Base-by-base conservation (phyloP, 2,797 vertebrate species). In the Lepus oiostolus region DNA sequence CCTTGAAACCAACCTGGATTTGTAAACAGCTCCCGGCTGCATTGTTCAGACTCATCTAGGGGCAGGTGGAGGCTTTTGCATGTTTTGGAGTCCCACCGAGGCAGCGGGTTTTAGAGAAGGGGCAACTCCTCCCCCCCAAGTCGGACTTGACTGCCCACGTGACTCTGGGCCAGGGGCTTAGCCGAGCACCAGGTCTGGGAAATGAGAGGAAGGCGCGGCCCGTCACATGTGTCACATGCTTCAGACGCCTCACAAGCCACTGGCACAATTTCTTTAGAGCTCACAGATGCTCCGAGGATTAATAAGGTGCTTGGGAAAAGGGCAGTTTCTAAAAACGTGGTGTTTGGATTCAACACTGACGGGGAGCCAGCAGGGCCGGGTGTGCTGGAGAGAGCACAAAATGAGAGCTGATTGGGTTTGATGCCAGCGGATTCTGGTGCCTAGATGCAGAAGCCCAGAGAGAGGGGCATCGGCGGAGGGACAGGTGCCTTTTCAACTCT, bases 281-380 rank as follows among this genome's bases (percentile, higher is more conserved):
- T 94, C 74, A 81, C 72, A 58, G 62, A 76, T 65, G 92, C 92
- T 90, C 74, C 84, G 81, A 88, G 63, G 85, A 88, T 95, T 70
- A 68, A 79, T 62, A 85, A 81, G 58, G 62, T 95, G 62, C 67
- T 65, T 16, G 9, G 91, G 5, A 38, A 87, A 85, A 84, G 83
- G 89, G 58, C 93, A 47, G 24, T 85, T 87, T 85, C 90, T 97
- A 54, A 93, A 95, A 84, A 42, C 3, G 0, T 22, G 67, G 74
- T 82, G 42, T 88, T 93, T 91, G 65, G 71, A 85, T 94, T 91
- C 54, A 47, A 9, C 83, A 28, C 8, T 11, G 94, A 75, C 7
- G 35, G 47, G 28, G 30, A 89, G 80, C 67, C 85, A 71, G 84
- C 0, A 3, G 62, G 32, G 54, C 67, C 32, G 30, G 17, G 62